A percentile compares a stretch with the other conserved stretches of the same genome.
Conservation (phyloP, 1,140 invertebrate genomes). For the Papilio machaon region DNA sequence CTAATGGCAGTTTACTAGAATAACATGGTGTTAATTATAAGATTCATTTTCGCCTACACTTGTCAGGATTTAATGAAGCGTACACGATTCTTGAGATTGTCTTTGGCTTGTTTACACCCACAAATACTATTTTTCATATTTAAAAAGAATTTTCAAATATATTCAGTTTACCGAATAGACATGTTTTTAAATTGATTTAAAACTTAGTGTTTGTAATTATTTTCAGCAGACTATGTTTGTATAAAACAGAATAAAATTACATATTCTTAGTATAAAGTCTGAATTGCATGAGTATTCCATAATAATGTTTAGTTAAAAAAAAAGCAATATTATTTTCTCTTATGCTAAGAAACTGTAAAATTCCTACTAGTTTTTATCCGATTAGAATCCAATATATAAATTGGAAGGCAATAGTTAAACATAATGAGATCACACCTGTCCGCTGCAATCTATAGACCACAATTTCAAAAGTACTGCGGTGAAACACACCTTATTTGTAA, state of each 20-base stretch:
- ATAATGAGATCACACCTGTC: slow-evolving; percentile 11
- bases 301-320: too few relatives aligned
- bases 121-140: too few relatives aligned
- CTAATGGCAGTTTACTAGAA: too few relatives aligned
- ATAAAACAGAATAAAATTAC: too few relatives aligned
- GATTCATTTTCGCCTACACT: not conserved
- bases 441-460: not conserved
- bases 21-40: not conserved
- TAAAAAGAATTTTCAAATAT: too few relatives aligned
- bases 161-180: too few relatives aligned
- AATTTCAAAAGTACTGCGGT: slow-evolving; percentile 17
- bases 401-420: not conserved
- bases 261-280: too few relatives aligned
- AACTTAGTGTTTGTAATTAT: too few relatives aligned
- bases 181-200: too few relatives aligned
- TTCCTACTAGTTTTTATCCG: not conserved
- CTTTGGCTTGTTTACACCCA: too few relatives aligned
- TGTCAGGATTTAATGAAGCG: not conserved
- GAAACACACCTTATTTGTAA: slow-evolving; percentile 13
- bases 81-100: not conserved
- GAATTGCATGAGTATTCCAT: too few relatives aligned
- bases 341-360: not conserved
- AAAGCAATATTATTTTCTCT: not conserved
- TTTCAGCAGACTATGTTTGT: too few relatives aligned
- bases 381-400: not conserved